Evolutionary conservation across 2,888 invertebrate genomes (phyloP).

Genomic region (Drosophila testacea): DNA sequence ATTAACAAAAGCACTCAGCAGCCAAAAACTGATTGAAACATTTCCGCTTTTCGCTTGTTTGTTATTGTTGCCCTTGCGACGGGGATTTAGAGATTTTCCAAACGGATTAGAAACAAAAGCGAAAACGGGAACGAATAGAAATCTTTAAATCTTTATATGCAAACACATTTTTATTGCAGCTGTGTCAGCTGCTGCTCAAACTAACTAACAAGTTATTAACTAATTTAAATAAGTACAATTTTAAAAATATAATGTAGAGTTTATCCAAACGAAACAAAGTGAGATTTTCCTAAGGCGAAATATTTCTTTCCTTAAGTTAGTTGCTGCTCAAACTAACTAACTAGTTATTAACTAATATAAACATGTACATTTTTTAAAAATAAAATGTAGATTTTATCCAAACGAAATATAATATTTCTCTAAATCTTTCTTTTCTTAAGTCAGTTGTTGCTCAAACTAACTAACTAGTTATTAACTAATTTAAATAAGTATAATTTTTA

Average conservation of each 20-base stretch:
- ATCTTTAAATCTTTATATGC: slow-evolving; percentile 14
- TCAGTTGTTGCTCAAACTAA: too few relatives aligned
- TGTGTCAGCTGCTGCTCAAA: not conserved
- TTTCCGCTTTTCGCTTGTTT: slow-evolving; percentile 60
- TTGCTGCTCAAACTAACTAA: too few relatives aligned
- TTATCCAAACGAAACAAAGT: slow-evolving; percentile 40
- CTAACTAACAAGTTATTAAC: too few relatives aligned
- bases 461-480: too few relatives aligned
- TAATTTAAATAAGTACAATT: too few relatives aligned
- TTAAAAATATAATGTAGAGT: slow-evolving; percentile 56
- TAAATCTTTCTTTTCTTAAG: not conserved
- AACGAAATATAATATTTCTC: slow-evolving; percentile 24
- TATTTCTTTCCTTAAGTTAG: too few relatives aligned
- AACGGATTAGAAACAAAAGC: slow-evolving; percentile 68
- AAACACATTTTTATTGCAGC: not conserved
- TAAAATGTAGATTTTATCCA: slow-evolving; percentile 68
- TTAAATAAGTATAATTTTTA: too few relatives aligned
- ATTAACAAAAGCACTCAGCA: slow-evolving; percentile 77
- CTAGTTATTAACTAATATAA: too few relatives aligned
- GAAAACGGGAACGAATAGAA: slow-evolving; percentile 30
- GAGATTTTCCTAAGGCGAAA: too few relatives aligned
- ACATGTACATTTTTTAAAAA: too few relatives aligned
- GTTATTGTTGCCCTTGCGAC: slow-evolving; percentile 60
- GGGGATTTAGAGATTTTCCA: slow-evolving; percentile 74
- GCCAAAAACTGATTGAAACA: slow-evolving; percentile 63